phyloP scores from a whole-genome alignment of 2,113 vertebrate genomes.

The Forbesichthys agassizii region DNA sequence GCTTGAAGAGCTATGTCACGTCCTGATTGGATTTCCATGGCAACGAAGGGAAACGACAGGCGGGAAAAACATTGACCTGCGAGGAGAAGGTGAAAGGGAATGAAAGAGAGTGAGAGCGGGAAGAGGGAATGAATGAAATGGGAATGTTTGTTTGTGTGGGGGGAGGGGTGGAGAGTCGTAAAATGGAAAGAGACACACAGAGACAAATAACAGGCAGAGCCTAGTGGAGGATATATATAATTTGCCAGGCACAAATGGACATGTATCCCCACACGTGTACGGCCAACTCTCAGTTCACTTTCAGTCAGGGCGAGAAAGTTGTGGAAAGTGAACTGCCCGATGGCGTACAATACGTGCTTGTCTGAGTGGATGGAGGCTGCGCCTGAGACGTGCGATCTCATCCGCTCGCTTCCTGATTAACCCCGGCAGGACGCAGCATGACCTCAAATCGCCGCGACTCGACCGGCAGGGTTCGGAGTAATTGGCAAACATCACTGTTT shows the following conservation, averaged over 20 bases:
- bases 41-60: background rate
- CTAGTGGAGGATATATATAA: constrained; percentile 39
- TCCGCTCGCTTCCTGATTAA: constrained; percentile 36
- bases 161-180: background rate
- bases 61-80: too few relatives aligned
- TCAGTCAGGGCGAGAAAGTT: background rate
- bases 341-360: constrained; percentile 20
- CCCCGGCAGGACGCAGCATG: constrained; percentile 36
- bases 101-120: constrained; percentile 5
- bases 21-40: too few relatives aligned
- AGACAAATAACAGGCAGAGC: constrained; percentile 35
- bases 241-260: constrained; percentile 35
- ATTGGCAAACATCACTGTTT: constrained; percentile 62
- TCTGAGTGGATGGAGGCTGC: constrained; percentile 13
- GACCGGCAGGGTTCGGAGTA: constrained; percentile 51
- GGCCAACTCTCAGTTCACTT: constrained; percentile 15
- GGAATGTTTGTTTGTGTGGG: constrained; percentile 3
- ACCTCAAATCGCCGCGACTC: constrained; percentile 46
- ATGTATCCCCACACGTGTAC: constrained; percentile 33
- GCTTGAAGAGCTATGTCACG: too few relatives aligned
- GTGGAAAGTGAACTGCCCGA: background rate
- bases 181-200: constrained; percentile 18
- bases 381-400: constrained; percentile 16
- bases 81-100: constrained; percentile 10
- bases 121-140: constrained; percentile 3